Evolutionary conservation across 2,113 vertebrate genomes (phyloP).

Genomic region (Mixornis gularis): DNA sequence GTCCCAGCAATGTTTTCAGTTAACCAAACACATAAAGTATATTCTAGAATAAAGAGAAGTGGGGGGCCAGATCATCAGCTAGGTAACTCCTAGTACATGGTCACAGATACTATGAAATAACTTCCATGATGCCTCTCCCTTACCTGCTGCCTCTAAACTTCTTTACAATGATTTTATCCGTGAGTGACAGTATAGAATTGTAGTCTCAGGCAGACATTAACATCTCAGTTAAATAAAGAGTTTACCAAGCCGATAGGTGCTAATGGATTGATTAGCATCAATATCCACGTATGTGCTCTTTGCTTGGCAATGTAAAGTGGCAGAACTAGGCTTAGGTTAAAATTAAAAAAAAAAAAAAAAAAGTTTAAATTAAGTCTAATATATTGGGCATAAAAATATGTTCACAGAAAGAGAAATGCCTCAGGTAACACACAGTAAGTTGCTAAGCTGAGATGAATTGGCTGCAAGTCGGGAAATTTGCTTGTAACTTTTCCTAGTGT

Average conservation of each 20-base stretch:
- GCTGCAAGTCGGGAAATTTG: not conserved
- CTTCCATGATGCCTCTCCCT: not conserved
- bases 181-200: not conserved
- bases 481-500: not conserved
- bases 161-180: not conserved
- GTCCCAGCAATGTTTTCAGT: not conserved
- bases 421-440: not conserved
- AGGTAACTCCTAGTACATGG: accelerated
- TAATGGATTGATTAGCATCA: not conserved
- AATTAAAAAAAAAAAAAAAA: not conserved
- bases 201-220: not conserved
- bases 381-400: not conserved
- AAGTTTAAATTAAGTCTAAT: not conserved
- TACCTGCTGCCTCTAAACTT: not conserved
- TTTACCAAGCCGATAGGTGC: not conserved
- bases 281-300: not conserved
- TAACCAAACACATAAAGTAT: not conserved
- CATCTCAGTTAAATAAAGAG: not conserved
- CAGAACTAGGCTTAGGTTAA: not conserved
- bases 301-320: not conserved
- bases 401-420: not conserved
- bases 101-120: not conserved
- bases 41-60: not conserved
- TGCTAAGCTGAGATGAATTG: not conserved
- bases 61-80: not conserved